Evolutionary conservation across 30 jellyfish, hydroid and myxozoan genomes (phyloP).

Genomic region (Clytia hemisphaerica): DNA sequence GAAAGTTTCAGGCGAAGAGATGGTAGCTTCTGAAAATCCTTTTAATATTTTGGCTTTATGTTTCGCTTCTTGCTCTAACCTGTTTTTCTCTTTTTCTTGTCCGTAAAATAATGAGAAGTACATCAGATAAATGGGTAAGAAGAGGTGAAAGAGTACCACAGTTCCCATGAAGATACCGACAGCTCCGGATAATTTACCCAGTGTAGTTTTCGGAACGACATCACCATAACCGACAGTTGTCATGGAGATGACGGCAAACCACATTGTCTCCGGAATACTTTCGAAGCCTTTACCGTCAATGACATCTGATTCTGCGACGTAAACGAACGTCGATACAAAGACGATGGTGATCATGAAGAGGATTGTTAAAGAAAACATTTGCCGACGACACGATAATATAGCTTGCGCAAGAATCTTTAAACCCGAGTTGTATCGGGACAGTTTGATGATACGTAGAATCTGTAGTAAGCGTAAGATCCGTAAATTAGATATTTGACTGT

Average conservation of each 20-base stretch:
- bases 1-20: too few relatives aligned
- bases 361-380: slow-evolving; percentile 30
- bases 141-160: slow-evolving; percentile 56
- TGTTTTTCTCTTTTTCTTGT: slow-evolving; percentile 20
- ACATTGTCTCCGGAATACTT: slow-evolving; percentile 58
- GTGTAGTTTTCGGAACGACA: slow-evolving; percentile 47
- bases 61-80: not conserved
- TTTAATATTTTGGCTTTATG: not conserved
- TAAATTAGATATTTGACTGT: not conserved
- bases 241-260: slow-evolving; percentile 66
- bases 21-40: too few relatives aligned
- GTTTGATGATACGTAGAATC: slow-evolving; percentile 54
- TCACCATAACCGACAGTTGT: slow-evolving; percentile 87
- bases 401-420: slow-evolving; percentile 43
- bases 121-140: slow-evolving; percentile 68
- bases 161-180: slow-evolving; percentile 59
- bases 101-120: slow-evolving; percentile 61
- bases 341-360: slow-evolving; percentile 44
- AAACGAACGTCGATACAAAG: slow-evolving; percentile 50
- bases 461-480: slow-evolving; percentile 43
- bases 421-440: slow-evolving; percentile 63
- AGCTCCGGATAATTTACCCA: slow-evolving; percentile 59
- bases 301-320: slow-evolving; percentile 24
- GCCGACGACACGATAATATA: slow-evolving; percentile 47
- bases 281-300: slow-evolving; percentile 3